phyloP scores from a whole-genome alignment of 2,113 vertebrate species.

The Cheirogaleus medius region DNA sequence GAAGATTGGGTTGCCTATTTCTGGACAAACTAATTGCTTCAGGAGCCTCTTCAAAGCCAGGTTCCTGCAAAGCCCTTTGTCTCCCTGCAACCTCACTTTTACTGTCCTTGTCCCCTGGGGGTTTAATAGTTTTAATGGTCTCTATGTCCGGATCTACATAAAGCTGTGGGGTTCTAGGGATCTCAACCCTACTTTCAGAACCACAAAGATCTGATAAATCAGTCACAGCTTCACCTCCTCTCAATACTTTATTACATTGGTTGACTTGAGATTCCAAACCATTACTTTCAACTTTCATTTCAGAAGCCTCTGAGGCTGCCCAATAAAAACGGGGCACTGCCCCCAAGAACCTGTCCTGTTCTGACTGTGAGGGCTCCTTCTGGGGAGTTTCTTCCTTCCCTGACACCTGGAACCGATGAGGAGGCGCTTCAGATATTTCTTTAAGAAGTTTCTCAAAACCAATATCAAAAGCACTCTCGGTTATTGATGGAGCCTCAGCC shows the following conservation, averaged over 20 bases:
- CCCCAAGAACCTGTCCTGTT: not conserved
- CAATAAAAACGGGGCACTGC: not conserved
- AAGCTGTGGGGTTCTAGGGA: constrained; percentile 10
- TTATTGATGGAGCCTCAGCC: constrained; percentile 47
- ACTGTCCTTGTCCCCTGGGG: not conserved
- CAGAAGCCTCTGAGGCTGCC: not conserved
- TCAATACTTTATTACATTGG: not conserved
- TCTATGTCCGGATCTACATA: not conserved
- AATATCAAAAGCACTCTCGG: constrained; percentile 52
- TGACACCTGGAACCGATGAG: not conserved
- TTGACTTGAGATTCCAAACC: constrained; percentile 49
- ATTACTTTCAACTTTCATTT: constrained; percentile 40
- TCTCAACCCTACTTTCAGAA: not conserved
- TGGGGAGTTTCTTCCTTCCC: not conserved
- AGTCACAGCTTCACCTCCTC: not conserved
- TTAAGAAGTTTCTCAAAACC: constrained; percentile 78
- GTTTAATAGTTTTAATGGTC: not conserved
- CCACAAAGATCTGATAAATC: not conserved
- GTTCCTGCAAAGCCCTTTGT: not conserved
- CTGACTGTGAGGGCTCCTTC: not conserved
- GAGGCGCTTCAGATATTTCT: constrained; percentile 65
- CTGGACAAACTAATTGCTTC: not conserved
- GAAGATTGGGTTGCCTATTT: constrained; percentile 52
- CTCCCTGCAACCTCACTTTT: not conserved
- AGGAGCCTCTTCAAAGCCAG: not conserved